Conservation (phyloP, 37 sponge, comb jelly and placozoan genomes). For the Axinella damicornis region DNA sequence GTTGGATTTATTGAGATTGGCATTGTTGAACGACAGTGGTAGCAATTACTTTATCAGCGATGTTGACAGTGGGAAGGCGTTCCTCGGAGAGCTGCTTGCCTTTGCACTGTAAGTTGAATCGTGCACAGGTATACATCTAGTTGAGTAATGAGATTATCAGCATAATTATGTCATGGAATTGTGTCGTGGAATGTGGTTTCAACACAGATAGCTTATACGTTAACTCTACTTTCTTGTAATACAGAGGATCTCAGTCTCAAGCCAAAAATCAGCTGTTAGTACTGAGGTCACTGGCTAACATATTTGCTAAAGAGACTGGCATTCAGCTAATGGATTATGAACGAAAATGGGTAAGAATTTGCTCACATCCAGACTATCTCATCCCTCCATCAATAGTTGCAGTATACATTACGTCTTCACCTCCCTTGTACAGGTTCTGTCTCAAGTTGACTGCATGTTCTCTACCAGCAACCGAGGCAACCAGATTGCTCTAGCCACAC, state of each 20-base stretch:
- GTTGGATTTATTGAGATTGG: conserved; percentile 57
- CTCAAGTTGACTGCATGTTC: conserved; percentile 17
- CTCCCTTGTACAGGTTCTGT: conserved; percentile 30
- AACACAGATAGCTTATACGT: background rate
- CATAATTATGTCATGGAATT: background rate
- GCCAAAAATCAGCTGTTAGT: conserved; percentile 70
- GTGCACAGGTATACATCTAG: too few species aligned
- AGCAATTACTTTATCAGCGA: conserved; percentile 17
- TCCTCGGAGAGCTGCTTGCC: conserved; percentile 7
- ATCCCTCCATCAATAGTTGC: background rate
- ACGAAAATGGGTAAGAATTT: conserved; percentile 12
- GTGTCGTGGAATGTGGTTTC: background rate
- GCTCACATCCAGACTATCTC: background rate
- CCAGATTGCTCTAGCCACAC: conserved; percentile 75
- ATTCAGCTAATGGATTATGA: conserved; percentile 23
- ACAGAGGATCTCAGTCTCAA: conserved; percentile 51
- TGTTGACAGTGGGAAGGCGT: conserved; percentile 21
- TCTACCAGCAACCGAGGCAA: conserved; percentile 19
- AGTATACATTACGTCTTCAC: background rate
- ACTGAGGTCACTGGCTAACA: conserved; percentile 66
- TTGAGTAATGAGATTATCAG: background rate
- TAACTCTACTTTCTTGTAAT: background rate
- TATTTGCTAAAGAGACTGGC: conserved; percentile 43
- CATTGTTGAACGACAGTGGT: conserved; percentile 23
- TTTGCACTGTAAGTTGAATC: conserved; percentile 37